Evolutionary conservation across 1,140 invertebrate species (phyloP), one percentile per base, ranked within the genome.

Genomic region (Platyura marginata): DNA sequence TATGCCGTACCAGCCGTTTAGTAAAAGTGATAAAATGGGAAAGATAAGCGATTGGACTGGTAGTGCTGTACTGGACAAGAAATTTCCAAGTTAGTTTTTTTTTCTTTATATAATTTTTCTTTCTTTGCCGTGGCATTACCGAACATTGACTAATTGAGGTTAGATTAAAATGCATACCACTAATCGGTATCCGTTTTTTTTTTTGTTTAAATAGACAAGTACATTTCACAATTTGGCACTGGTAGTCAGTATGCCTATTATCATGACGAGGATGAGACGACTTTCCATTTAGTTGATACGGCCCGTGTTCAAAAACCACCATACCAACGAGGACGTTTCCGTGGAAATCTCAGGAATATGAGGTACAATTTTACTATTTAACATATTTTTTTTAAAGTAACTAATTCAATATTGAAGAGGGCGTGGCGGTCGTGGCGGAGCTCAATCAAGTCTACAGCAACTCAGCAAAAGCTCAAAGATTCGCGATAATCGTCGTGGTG

Each of bases 1-100:
- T 65, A 94, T 98, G 77, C 93, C 94, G 0, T 98, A 97, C 64
- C 92, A 96, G 38, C 92, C 91, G 15, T 98, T 95, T 59, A 92
- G 90, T 40, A 98, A 98, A 69, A 90, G 87, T 44, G 92, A 97
- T 66, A 75, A 91, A 47, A 66, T 98, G 41, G 94, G 93, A 52
- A 97, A 96, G 79, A 92, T 97, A 47, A 92, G 91, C 50, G 93
- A 98, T 61, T 98, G 93, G 93, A 95, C 91, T 39, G 83, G 87
- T 41, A 80, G 83, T n/a, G 82, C 83, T 2, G 89, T 86, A 56
- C 88, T 91, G 55, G 93, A 97, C 62, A 89, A 94, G 55, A 85
- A 93, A 66, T 91, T 90, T 64, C 76, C 85, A 48, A 93, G 89
- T 93, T 71, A 77, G 81, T 73, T 52, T 29, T 46, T 42, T 40